Evolutionary conservation across 2,888 invertebrate species (phyloP).

Genomic region (Gari tellinella): DNA sequence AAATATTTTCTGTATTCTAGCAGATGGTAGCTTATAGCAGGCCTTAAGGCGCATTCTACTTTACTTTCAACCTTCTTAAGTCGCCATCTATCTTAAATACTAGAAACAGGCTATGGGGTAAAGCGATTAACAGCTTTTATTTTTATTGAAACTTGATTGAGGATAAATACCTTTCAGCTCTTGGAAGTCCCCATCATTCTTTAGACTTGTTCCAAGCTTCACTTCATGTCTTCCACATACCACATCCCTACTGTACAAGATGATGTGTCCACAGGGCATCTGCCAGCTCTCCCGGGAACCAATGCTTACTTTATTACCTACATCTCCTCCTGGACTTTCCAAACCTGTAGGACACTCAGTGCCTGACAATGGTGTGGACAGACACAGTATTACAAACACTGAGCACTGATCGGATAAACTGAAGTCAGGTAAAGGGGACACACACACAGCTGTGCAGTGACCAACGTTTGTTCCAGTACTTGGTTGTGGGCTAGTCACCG

Average conservation of each 20-base stretch:
- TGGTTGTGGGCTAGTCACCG: too few species aligned
- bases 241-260: slow-evolving; percentile 25
- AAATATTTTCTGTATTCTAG: too few species aligned
- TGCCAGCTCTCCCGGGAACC: neutral
- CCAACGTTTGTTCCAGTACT: too few species aligned
- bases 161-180: slow-evolving; percentile 35
- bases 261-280: slow-evolving; percentile 30
- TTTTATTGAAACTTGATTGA: too few species aligned
- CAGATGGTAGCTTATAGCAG: too few species aligned
- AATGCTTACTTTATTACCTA: neutral
- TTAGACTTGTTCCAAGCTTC: slow-evolving; percentile 2
- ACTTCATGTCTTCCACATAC: slow-evolving; percentile 30
- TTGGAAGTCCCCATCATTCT: slow-evolving; percentile 20
- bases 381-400: slow-evolving; percentile 6
- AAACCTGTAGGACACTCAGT: neutral
- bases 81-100: too few species aligned
- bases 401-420: neutral
- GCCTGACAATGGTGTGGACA: neutral
- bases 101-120: too few species aligned
- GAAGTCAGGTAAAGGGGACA: slow-evolving; percentile 16
- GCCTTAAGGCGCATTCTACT: too few species aligned
- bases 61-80: too few species aligned
- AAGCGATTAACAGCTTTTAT: too few species aligned
- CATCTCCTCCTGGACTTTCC: neutral
- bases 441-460: slow-evolving; percentile 4